Base-by-base conservation (phyloP, 2,113 vertebrate genomes). In the Neogobius melanostomus region DNA sequence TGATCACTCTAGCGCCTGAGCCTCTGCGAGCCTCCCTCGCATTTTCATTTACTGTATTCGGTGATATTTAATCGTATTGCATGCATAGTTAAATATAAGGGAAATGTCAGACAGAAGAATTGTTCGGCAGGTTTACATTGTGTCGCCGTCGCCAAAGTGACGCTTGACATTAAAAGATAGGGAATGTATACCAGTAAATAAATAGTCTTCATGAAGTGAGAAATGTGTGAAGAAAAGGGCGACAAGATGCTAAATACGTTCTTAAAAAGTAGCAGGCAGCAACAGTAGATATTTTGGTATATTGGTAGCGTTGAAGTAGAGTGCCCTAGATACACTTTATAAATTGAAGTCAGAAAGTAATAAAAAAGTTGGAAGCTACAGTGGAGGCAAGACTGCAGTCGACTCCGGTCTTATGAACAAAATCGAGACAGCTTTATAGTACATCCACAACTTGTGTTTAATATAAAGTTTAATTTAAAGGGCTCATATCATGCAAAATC, bases 261-360 rank as follows among this genome's bases (percentile, higher is more conserved):
- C 14, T 59, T 59, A 42, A 59, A 59, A 59, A 11, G 56, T 36
- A 14, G 36, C 42, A 16, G 59, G 14, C 59, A 44, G 59, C 59
- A 61, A 44, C 42, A 45, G 14, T 15, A 59, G 56, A 10, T 61
- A 61, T 61, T 43, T 61, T n/a, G 59, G 59, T 44, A 61, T 61
- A 61, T 61, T 61, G 42, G 59, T 44, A 11, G 59, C 15, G 15
- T 60, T 42, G 28, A 57, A 60, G 36, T 43, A 60, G 57, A 60
- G 57, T 61, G 59, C 59, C 42, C 59, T 61, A 61, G 59, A 61
- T 61, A 61, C 59, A 61, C 59, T 61, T 61, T 61, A 61, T 44
- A 61, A 61, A 61, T 44, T 61, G 36, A 61, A 44, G 59, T 16
- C 44, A 14, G 59, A 45, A 61, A 61, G 42, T 15, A 61, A 61